A percentile compares a stretch with the other conserved stretches of the same genome.
Conservation (phyloP, 2,113 vertebrate genomes). For the Fulica atra region DNA sequence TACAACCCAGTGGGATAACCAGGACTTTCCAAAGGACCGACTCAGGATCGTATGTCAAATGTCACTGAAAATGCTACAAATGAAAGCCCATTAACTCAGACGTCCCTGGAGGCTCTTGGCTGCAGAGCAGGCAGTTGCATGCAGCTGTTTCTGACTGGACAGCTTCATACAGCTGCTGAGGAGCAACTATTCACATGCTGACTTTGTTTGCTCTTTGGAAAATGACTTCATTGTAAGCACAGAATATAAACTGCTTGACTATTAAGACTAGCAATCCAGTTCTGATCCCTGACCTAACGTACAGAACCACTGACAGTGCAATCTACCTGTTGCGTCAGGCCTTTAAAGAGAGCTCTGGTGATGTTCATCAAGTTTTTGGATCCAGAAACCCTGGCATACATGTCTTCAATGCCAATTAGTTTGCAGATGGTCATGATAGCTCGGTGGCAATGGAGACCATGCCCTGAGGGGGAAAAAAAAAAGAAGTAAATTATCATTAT, state of each 20-base stretch:
- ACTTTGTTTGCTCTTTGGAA: background rate
- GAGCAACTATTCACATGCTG: background rate
- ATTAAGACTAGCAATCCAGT: background rate
- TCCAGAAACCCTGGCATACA: constrained; percentile 92
- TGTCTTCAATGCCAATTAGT: constrained; percentile 91
- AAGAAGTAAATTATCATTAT: background rate
- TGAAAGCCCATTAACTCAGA: background rate
- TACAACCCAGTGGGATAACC: background rate
- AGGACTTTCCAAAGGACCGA: background rate
- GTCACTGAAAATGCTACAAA: background rate
- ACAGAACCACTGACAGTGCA: background rate
- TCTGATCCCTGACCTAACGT: background rate
- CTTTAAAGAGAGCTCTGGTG: constrained; percentile 88
- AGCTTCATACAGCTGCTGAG: background rate
- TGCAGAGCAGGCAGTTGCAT: background rate
- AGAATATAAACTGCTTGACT: background rate
- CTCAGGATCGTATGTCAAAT: background rate
- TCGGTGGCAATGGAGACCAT: constrained; percentile 92
- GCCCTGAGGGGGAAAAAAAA: constrained; percentile 71
- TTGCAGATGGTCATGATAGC: constrained; percentile 92
- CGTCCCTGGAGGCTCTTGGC: background rate
- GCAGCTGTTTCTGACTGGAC: background rate
- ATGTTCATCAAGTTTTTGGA: constrained; percentile 89
- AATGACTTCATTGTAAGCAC: background rate
- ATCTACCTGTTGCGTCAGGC: constrained; percentile 85